Evolutionary conservation across 2,888 invertebrate species (phyloP).

Genomic region (Ariolimax columbianus): DNA sequence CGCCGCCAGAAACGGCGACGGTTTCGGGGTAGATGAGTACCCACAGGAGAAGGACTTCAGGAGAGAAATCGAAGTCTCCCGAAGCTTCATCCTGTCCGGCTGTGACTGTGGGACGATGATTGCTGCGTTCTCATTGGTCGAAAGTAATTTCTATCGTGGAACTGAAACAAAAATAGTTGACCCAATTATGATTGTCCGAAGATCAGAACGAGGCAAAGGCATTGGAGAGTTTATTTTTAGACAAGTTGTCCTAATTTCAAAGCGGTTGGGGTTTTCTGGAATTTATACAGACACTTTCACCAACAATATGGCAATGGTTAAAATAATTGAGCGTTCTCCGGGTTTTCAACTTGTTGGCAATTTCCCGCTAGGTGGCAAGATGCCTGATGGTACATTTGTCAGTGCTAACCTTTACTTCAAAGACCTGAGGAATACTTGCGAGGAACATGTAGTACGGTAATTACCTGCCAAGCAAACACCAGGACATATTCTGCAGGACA

Average conservation of each 20-base stretch:
- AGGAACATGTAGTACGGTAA: neutral
- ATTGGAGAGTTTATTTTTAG: conserved; percentile 60
- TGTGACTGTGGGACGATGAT: conserved; percentile 54
- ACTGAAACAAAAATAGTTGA: conserved; percentile 55
- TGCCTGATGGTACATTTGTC: conserved; percentile 54
- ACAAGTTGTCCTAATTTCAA: conserved; percentile 56
- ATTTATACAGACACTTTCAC: conserved; percentile 61
- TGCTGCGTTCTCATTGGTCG: conserved; percentile 56
- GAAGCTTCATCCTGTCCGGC: conserved; percentile 42
- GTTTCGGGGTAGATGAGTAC: conserved; percentile 62
- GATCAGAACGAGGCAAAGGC: conserved; percentile 56
- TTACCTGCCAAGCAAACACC: too few species aligned
- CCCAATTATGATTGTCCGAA: conserved; percentile 59
- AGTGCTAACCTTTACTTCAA: conserved; percentile 55
- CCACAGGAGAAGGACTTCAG: conserved; percentile 58
- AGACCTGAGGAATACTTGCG: conserved; percentile 39
- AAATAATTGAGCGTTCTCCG: conserved; percentile 54
- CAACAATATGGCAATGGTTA: conserved; percentile 57
- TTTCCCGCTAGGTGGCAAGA: conserved; percentile 56
- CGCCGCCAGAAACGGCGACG: conserved; percentile 58
- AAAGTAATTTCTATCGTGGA: conserved; percentile 62
- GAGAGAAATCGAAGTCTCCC: conserved; percentile 56
- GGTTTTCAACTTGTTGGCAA: conserved; percentile 57
- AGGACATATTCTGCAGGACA: too few species aligned
- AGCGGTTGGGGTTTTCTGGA: conserved; percentile 57